These are phyloP conservation scores for Gadus macrocephalus DNA, from an alignment of 2,113 vertebrate species.

Conservation along the genomic window DNA sequence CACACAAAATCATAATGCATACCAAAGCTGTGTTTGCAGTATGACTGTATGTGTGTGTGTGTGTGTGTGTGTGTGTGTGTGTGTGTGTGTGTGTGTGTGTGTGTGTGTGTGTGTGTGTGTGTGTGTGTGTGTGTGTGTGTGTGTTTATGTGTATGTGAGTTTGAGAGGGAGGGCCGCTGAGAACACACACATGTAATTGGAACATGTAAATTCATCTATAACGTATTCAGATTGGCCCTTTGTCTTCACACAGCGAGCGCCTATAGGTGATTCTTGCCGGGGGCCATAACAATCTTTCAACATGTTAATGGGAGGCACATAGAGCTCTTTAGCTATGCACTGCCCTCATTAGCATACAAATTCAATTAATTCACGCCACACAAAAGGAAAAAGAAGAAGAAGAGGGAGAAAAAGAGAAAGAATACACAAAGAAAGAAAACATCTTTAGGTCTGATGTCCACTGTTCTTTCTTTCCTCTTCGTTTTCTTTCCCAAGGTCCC, in stretches of 20 bases:
- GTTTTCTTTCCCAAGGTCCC: too few relatives aligned
- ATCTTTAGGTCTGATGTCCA: conserved; percentile 62
- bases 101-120: too few relatives aligned
- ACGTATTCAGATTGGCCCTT: conserved; percentile 69
- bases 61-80: too few relatives aligned
- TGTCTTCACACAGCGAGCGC: conserved; percentile 63
- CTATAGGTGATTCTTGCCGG: conserved; percentile 72
- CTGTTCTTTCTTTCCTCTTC: conserved; percentile 44
- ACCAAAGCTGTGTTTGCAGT: neutral
- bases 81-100: too few relatives aligned
- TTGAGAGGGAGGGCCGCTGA: neutral
- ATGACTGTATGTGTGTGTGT: neutral
- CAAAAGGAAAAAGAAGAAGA: too few relatives aligned
- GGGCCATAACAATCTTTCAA: conserved; percentile 73
- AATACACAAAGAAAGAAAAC: conserved; percentile 48
- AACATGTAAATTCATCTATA: conserved; percentile 63
- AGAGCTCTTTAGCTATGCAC: conserved; percentile 74
- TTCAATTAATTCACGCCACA: conserved; percentile 67
- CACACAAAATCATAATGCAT: neutral
- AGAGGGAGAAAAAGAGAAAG: conserved; percentile 9
- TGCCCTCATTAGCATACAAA: conserved; percentile 76
- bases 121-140: too few relatives aligned
- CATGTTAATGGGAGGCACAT: conserved; percentile 74
- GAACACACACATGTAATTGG: conserved; percentile 44
- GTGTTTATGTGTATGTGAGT: neutral